phyloP scores from a whole-genome alignment of 1,140 invertebrate genomes.

The Streblospio benedicti region DNA sequence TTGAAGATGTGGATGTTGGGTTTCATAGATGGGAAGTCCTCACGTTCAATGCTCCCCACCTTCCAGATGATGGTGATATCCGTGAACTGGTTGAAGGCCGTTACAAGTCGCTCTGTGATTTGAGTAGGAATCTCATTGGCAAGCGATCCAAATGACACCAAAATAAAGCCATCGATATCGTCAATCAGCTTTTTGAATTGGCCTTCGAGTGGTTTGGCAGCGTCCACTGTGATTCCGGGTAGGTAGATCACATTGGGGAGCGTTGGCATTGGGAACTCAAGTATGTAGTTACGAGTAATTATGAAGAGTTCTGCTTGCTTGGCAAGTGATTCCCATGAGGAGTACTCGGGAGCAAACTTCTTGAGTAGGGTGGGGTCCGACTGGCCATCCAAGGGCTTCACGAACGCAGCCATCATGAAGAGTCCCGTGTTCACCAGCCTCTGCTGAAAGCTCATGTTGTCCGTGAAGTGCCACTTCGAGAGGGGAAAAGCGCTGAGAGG shows the following conservation, averaged over 20 bases:
- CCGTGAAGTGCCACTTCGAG: not conserved
- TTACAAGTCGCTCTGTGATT: conserved; percentile 34
- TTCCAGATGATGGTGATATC: conserved; percentile 52
- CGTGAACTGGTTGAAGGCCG: conserved; percentile 46
- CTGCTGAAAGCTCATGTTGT: not conserved
- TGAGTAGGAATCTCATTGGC: conserved; percentile 9
- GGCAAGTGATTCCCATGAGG: not conserved
- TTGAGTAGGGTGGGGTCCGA: not conserved
- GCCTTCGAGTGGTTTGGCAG: not conserved
- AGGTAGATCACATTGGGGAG: conserved; percentile 1
- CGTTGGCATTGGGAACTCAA: not conserved
- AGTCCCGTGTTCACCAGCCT: not conserved
- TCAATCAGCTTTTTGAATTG: not conserved
- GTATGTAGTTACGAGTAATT: not conserved
- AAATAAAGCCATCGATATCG: not conserved
- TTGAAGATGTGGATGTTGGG: conserved; percentile 61
- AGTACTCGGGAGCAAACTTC: not conserved
- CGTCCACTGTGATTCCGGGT: not conserved
- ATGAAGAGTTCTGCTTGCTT: not conserved
- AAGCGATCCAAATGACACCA: not conserved
- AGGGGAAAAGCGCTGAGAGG: not conserved
- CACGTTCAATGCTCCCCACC: conserved; percentile 48
- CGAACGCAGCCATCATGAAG: not conserved
- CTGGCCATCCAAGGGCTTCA: too few relatives aligned
- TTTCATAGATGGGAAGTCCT: conserved; percentile 52